Percentiles rank a stretch among this genome's conserved stretches.
These are phyloP conservation scores for Aphaenogaster floridana DNA, from an alignment of 1,140 invertebrate species.

Conservation along the genomic window DNA sequence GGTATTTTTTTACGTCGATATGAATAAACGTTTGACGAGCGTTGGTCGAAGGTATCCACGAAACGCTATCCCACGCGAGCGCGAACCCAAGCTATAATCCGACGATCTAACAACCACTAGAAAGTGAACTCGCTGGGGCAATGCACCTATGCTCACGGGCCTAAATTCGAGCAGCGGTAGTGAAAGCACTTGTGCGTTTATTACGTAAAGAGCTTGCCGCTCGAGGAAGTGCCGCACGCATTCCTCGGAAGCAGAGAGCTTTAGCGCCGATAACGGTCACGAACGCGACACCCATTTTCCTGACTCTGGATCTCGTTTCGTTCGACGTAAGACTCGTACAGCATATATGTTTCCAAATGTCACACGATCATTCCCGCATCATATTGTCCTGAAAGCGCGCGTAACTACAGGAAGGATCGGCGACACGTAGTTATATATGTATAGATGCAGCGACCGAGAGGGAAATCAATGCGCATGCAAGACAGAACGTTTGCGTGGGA, in stretches of 20 bases:
- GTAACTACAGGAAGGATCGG: background rate
- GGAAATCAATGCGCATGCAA: constrained; percentile 11
- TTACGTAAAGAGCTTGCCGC: constrained; percentile 61
- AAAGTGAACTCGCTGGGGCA: constrained; percentile 69
- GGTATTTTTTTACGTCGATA: background rate
- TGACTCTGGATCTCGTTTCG: background rate
- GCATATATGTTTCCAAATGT: background rate
- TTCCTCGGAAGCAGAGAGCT: constrained; percentile 39
- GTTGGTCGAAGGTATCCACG: background rate
- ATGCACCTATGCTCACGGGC: constrained; percentile 63
- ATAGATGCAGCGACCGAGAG: background rate
- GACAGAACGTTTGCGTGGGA: constrained; percentile 17
- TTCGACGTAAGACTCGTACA: background rate
- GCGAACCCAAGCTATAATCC: constrained; percentile 53
- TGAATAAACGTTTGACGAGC: background rate
- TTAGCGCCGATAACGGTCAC: background rate
- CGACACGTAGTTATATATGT: background rate
- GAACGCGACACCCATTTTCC: background rate
- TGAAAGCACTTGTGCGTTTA: constrained; percentile 69
- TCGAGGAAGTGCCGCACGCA: constrained; percentile 32
- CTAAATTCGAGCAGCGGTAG: constrained; percentile 61
- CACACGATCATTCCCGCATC: background rate
- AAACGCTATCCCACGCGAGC: constrained; percentile 11
- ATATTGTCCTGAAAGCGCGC: background rate
- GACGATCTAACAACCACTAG: constrained; percentile 69